Evolutionary conservation across 92 coral and sea anemone genomes (phyloP).

Genomic region (Virgularia gustaviana): DNA sequence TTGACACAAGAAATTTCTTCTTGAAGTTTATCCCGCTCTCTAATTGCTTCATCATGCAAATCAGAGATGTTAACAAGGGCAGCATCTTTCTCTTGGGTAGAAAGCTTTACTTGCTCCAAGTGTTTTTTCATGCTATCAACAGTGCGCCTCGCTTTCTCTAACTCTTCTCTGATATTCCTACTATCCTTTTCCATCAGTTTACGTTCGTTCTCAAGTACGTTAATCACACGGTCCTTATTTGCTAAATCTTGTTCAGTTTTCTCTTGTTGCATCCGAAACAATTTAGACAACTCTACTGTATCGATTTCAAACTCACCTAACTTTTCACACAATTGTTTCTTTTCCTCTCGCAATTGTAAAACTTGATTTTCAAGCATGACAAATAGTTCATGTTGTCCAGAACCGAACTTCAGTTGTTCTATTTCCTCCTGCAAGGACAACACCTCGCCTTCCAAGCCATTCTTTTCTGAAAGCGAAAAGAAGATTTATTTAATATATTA

Average conservation of each 20-base stretch:
- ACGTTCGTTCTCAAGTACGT: background rate
- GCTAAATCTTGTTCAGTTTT: slow-evolving; percentile 9
- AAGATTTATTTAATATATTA: background rate
- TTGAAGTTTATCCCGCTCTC: background rate
- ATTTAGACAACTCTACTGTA: slow-evolving; percentile 7
- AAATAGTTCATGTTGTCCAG: background rate
- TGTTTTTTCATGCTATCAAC: background rate
- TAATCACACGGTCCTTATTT: slow-evolving; percentile 4
- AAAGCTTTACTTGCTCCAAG: background rate
- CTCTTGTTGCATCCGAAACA: slow-evolving; percentile 30
- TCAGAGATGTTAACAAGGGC: slow-evolving; percentile 10
- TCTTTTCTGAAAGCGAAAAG: background rate
- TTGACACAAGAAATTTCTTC: slow-evolving; percentile 58
- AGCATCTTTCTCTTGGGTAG: background rate
- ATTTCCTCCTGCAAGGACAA: background rate
- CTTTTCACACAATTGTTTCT: slow-evolving; percentile 13
- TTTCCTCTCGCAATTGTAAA: slow-evolving; percentile 9
- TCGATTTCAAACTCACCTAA: slow-evolving; percentile 13
- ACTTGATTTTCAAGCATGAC: slow-evolving; percentile 13
- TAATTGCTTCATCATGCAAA: slow-evolving; percentile 1
- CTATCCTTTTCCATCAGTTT: slow-evolving; percentile 8
- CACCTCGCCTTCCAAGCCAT: background rate
- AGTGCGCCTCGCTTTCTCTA: background rate
- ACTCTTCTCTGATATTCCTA: background rate
- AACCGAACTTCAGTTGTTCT: background rate